Conservation (phyloP, 2,888 invertebrate genomes). For the Hypena proboscidalis region DNA sequence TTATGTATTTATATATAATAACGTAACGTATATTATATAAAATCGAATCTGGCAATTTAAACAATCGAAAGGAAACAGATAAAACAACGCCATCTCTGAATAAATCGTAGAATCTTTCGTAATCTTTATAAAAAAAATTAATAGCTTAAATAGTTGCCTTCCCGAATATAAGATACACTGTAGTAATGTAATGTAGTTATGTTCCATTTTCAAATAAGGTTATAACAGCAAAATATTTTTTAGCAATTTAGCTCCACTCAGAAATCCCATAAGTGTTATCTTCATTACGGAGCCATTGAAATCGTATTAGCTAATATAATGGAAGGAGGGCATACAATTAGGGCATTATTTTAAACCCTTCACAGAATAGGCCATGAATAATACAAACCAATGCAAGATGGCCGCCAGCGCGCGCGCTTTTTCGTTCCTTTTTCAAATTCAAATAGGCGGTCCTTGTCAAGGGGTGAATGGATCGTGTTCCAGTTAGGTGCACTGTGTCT, state of each 20-base stretch:
- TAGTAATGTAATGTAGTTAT: too few relatives aligned
- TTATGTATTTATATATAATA: too few relatives aligned
- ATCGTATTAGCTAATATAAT: slow-evolving; percentile 38
- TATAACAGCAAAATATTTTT: neutral
- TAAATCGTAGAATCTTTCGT: too few relatives aligned
- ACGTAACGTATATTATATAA: too few relatives aligned
- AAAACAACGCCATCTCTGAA: too few relatives aligned
- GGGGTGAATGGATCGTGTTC: slow-evolving; percentile 44
- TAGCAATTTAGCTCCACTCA: slow-evolving; percentile 31
- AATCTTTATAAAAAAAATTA: too few relatives aligned
- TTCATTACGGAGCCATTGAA: slow-evolving; percentile 12
- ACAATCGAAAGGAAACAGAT: too few relatives aligned
- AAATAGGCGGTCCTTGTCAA: slow-evolving; percentile 54
- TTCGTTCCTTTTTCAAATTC: slow-evolving; percentile 72
- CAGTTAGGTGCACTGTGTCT: slow-evolving; percentile 38
- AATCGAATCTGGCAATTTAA: too few relatives aligned
- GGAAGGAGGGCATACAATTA: slow-evolving; percentile 30
- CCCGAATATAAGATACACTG: too few relatives aligned
- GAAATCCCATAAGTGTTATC: slow-evolving; percentile 28
- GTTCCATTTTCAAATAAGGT: too few relatives aligned
- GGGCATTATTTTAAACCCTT: slow-evolving; percentile 32
- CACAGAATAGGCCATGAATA: slow-evolving; percentile 37
- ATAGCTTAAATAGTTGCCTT: too few relatives aligned
- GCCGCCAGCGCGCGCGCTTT: slow-evolving; percentile 61
- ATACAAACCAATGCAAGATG: slow-evolving; percentile 62